phyloP scores from a whole-genome alignment of 35 echinoderm and acorn worm genomes.

The Apostichopus parvimensis region DNA sequence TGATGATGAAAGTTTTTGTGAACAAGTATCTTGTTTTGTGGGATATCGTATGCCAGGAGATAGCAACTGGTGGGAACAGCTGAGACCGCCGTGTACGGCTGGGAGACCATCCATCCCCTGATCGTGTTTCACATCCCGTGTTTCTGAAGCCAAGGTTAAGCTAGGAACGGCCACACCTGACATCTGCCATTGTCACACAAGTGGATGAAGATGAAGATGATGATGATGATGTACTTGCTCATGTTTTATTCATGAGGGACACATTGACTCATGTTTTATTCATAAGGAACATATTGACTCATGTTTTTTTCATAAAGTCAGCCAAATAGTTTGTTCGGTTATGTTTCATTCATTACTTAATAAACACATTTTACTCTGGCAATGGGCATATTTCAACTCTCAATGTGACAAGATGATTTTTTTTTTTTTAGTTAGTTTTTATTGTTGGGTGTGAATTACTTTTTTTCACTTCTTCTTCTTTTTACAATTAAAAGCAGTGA shows the following conservation, averaged over 20 bases:
- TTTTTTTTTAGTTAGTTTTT: not conserved
- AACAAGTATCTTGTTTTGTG: not conserved
- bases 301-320: conserved; percentile 43
- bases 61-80: not conserved
- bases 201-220: not conserved
- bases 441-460: not conserved
- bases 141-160: not conserved
- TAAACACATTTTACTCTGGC: conserved; percentile 5
- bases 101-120: not conserved
- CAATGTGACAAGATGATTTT: conserved; percentile 45
- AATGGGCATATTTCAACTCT: conserved; percentile 7
- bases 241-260: conserved; percentile 39
- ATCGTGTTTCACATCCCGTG: not conserved
- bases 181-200: conserved; percentile 6
- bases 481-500: conserved; percentile 5
- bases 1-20: too few species aligned
- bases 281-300: conserved; percentile 36
- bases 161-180: conserved; percentile 22
- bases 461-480: not conserved
- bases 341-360: conserved; percentile 11
- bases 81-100: not conserved
- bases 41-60: not conserved
- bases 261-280: conserved; percentile 35
- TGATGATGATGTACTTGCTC: not conserved
- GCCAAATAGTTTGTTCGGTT: not conserved